Evolutionary conservation across 2,888 invertebrate genomes (phyloP).

Genomic region (Lithophane leautieri): DNA sequence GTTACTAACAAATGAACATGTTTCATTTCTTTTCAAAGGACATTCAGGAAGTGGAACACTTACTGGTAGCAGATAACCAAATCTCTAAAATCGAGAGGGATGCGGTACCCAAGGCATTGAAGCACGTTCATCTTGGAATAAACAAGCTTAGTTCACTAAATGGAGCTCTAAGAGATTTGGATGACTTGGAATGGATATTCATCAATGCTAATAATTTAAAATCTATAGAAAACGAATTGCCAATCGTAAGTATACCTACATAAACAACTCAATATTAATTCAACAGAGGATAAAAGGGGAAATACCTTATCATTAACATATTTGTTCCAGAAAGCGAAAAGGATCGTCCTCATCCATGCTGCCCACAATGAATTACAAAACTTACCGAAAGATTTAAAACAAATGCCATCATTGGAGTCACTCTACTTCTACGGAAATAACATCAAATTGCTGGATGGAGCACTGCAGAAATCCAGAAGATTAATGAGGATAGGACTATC

Average conservation of each 20-base stretch:
- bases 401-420: constrained; percentile 92
- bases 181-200: constrained; percentile 94
- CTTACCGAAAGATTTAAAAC: constrained; percentile 93
- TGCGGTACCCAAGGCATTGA: constrained; percentile 92
- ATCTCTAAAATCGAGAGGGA: constrained; percentile 93
- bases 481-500: constrained; percentile 92
- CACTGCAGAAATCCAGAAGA: constrained; percentile 92
- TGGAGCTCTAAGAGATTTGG: constrained; percentile 94
- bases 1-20: background rate
- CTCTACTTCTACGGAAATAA: constrained; percentile 94
- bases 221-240: constrained; percentile 94
- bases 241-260: constrained; percentile 87
- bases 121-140: constrained; percentile 93
- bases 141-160: constrained; percentile 94
- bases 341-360: constrained; percentile 93
- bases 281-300: background rate
- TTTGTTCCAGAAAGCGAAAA: constrained; percentile 89
- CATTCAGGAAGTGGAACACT: constrained; percentile 91
- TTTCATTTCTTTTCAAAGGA: constrained; percentile 74
- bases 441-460: constrained; percentile 93
- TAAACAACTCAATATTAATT: constrained; percentile 29
- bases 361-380: constrained; percentile 93
- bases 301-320: background rate
- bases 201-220: constrained; percentile 94
- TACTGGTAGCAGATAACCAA: constrained; percentile 94